Base-by-base conservation (phyloP, 2,113 vertebrate genomes). In the Ptilorrhoa leucosticta region DNA sequence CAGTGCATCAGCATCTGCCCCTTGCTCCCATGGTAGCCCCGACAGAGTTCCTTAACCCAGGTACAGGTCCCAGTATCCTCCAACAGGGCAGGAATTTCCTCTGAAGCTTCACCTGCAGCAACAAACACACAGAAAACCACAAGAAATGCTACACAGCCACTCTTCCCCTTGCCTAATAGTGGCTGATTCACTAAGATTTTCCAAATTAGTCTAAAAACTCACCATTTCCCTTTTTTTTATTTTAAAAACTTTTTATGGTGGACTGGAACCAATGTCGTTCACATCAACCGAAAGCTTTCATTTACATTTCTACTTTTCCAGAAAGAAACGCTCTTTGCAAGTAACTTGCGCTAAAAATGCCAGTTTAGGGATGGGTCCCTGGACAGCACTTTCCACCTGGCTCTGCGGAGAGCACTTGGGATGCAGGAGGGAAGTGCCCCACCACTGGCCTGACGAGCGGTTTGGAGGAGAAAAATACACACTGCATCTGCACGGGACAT, bases 361-460 rank as follows among this genome's bases (percentile, higher is more conserved):
- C 39, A 27, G 0, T 50, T 82, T 40, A 23, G 44, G 56, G 40
- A 13, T 51, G 26, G 47, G 13, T 24, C 24, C 27, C 60, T 50
- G 56, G 12, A 40, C 31, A 78, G n/a, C 22, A 18, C 14, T 83
- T 72, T 20, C 26, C 37, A 44, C 20, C 19, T 54, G 70, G 39
- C 47, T 95, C 30, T 77, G 73, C 1, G 2, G 56, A 68, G 53
- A 58, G 45, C 42, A 33, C 23, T 65, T 58, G 75, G 47, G 33
- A 53, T 65, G 54, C 28, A 48, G 54, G 13, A 85, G 73, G 24
- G 50, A 80, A 57, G 11, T 54, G n/a, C 30, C 33, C 15, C 30
- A 39, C 20, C 1, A 9, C 48, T 77, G 90, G 18, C 56, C 20
- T 0, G 1, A 14, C 2, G 11, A 44, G 24, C 1, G 11, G 40